These are phyloP conservation scores for Holacanthus passer DNA, from an alignment of 2,113 vertebrate species.

Conservation along the genomic window DNA sequence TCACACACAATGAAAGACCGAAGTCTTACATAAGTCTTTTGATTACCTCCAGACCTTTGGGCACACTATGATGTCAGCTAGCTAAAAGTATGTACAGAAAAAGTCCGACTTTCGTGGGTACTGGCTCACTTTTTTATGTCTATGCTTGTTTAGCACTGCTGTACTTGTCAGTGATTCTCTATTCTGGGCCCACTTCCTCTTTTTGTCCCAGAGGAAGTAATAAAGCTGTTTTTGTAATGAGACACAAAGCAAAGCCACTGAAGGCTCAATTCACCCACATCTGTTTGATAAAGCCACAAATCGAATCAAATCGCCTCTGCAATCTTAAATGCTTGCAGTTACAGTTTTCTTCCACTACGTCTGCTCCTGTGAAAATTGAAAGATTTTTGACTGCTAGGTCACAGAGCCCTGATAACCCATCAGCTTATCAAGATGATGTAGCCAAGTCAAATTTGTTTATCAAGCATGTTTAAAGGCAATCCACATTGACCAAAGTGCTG, in stretches of 20 bases:
- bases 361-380: neutral
- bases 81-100: neutral
- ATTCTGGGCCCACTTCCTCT: slow-evolving; percentile 32
- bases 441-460: too few species aligned
- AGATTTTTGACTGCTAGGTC: neutral
- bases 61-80: neutral
- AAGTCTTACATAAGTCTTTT: neutral
- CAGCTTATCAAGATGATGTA: neutral
- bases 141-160: neutral
- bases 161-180: neutral
- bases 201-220: slow-evolving; percentile 66
- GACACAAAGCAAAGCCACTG: slow-evolving; percentile 25
- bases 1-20: neutral
- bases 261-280: neutral
- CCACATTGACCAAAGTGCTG: too few species aligned
- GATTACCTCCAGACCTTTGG: slow-evolving; percentile 5
- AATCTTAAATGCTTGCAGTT: neutral
- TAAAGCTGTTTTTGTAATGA: slow-evolving; percentile 51
- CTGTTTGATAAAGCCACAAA: neutral
- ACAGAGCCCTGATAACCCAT: neutral
- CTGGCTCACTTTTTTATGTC: slow-evolving; percentile 1
- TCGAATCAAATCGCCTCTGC: neutral
- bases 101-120: neutral
- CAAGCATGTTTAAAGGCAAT: too few species aligned
- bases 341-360: neutral